Evolutionary conservation across 2,888 invertebrate species (phyloP), one percentile per base, ranked within the genome.

Genomic region (Nephrocerus scutellatus): DNA sequence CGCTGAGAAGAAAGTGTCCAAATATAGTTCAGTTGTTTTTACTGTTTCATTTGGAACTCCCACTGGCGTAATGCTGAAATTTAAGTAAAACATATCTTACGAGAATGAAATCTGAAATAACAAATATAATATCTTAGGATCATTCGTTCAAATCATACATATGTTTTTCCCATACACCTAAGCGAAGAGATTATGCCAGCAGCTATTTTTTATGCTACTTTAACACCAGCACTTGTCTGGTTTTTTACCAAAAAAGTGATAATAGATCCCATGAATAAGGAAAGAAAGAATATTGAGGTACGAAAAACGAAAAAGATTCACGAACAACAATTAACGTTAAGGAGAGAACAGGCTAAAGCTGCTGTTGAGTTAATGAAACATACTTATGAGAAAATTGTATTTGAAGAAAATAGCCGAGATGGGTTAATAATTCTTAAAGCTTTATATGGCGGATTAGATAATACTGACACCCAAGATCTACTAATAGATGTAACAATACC

Each of bases 401-500:
- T 76, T 2, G 85, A 85, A 13, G 97, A 98, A 65, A 84, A 84
- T 51, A 74, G 74, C 21, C 84, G 82, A 52, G 77, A 77, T 46
- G 97, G 97, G 1, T 72, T 98, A 21, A 74, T 97, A 30, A 87
- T 98, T 44, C 70, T 82, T 1, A 80, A 82, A 57, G 96, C 93
- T 0, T 54, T 85, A 7, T 90, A 89, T 57, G 90, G 90, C 15
- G 79, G 81, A 60, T 68, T 84, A 29, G 70, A 70, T 12, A 53
- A 64, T 41, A 69, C 44, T 24, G 51, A 51, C 23, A 41, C 29
- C 9, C 49, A 46, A 0, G 72, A 73, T 5, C 50, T 60, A 39
- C 64, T 64, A 9, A 81, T 92, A 44, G 93, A 96, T 66, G 96
- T 96, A 12, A 92, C 90, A n/a, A 77, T 93, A 54, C 92, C 93